Percentiles rank a stretch among this genome's conserved stretches.
Evolutionary conservation across 2,888 invertebrate species (phyloP).

Genomic region (Tribolium freemani): DNA sequence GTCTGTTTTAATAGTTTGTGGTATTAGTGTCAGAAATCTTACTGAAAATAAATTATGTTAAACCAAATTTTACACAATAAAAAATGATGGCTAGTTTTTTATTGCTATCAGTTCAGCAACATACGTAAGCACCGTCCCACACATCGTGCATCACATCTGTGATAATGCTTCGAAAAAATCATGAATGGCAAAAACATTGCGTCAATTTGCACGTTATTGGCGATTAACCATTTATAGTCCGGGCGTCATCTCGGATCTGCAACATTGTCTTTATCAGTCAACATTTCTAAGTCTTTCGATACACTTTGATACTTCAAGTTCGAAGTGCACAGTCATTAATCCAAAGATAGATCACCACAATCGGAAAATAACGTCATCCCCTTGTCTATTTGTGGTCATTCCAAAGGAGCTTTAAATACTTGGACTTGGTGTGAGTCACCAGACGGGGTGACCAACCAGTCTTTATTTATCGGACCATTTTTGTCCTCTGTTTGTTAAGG

Average conservation of each 20-base stretch:
- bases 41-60: too few relatives aligned
- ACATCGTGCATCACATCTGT: background rate
- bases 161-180: background rate
- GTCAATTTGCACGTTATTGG: background rate
- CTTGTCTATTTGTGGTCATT: conserved; percentile 4
- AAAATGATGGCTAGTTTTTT: too few relatives aligned
- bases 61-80: too few relatives aligned
- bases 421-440: conserved; percentile 16
- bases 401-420: conserved; percentile 13
- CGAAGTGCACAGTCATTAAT: conserved; percentile 19
- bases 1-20: too few relatives aligned
- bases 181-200: conserved; percentile 13
- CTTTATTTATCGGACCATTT: conserved; percentile 31
- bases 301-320: conserved; percentile 13
- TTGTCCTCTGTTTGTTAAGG: conserved; percentile 13
- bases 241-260: background rate
- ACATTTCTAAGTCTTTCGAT: conserved; percentile 1
- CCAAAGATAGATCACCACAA: conserved; percentile 5
- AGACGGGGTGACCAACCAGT: conserved; percentile 20
- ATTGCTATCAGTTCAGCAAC: too few relatives aligned
- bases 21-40: too few relatives aligned
- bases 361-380: conserved; percentile 15
- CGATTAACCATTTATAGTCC: background rate
- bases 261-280: background rate
- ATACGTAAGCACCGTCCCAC: too few relatives aligned